Evolutionary conservation across 2,888 invertebrate genomes (phyloP), one percentile per base, ranked within the genome.

Genomic region (Sarcophaga variegata): DNA sequence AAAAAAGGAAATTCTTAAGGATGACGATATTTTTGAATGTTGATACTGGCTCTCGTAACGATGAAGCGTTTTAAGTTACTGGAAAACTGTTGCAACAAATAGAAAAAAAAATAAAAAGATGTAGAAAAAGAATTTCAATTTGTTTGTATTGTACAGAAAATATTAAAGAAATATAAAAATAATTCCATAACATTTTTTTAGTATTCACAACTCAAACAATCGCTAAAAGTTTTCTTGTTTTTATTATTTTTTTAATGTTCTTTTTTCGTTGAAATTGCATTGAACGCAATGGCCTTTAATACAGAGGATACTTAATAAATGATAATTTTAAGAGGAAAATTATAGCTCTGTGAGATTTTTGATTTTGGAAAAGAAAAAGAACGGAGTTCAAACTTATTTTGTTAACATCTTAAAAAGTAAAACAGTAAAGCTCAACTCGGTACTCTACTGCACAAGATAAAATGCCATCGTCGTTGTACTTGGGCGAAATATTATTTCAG

Each of bases 171-270:
- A 4, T 10, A 17, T 17, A 25, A 59, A 59, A 59, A 54, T 71
- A 27, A 59, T 59, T 71, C 25, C 59, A 59, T 71, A 60, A 25
- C n/a, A 11, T 11, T 59, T 27, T 69, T 71, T n/a, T 70, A 70
- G 27, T 27, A 71, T n/a, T 71, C 17, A n/a, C n/a, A 71, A 71
- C 5, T 25, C 54, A 71, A 71, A 59, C 71, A 27, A 71, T 71
- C 54, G 71, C 59, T 27, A 59, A 59, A 71, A 59, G 71, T 71
- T 71, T 59, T 59, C 25, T 67, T 22, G 22, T 17, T 49, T 70
- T 49, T 70, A 4, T 70, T 70, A 47, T 54, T 54, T 54, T 70
- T 70, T 70, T 20, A 2, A 5, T 4, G 12, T 49, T 20, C 37
- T 14, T 64, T 10, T 14, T 67, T 67, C 37, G 20, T 49, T 69